These are phyloP conservation scores for Deroplatys truncata DNA, from an alignment of 2,888 invertebrate genomes.

Conservation along the genomic window DNA sequence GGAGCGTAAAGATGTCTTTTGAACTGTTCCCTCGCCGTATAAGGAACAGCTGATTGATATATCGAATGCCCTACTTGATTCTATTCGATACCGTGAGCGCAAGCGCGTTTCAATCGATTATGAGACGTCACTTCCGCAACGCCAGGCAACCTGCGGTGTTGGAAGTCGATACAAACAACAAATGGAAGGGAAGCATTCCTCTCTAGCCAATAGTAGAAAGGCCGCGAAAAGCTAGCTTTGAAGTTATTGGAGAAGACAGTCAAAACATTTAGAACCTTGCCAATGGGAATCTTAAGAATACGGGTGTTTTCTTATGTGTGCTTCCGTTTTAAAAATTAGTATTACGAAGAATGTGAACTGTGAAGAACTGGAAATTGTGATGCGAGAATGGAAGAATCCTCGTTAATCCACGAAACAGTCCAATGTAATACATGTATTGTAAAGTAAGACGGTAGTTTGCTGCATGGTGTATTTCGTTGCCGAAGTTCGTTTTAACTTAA, in stretches of 20 bases:
- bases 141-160: neutral
- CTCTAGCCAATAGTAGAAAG: neutral
- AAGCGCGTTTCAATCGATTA: slow-evolving; percentile 22
- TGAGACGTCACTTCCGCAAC: neutral
- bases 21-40: slow-evolving; percentile 30
- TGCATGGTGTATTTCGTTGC: no score
- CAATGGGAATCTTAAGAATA: neutral
- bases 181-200: neutral
- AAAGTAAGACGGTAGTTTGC: no score
- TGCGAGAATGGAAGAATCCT: neutral
- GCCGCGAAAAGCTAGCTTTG: neutral
- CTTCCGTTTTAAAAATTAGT: neutral
- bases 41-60: slow-evolving; percentile 34
- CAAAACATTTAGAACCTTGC: neutral
- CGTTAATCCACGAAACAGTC: neutral
- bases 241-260: neutral
- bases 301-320: neutral
- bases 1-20: slow-evolving; percentile 31
- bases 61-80: slow-evolving; percentile 29
- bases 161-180: neutral
- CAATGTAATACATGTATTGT: neutral
- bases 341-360: neutral
- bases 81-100: slow-evolving; percentile 13
- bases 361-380: neutral
- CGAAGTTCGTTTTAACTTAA: neutral